phyloP scores from a whole-genome alignment of 1,140 invertebrate species.

The Sitophilus oryzae region DNA sequence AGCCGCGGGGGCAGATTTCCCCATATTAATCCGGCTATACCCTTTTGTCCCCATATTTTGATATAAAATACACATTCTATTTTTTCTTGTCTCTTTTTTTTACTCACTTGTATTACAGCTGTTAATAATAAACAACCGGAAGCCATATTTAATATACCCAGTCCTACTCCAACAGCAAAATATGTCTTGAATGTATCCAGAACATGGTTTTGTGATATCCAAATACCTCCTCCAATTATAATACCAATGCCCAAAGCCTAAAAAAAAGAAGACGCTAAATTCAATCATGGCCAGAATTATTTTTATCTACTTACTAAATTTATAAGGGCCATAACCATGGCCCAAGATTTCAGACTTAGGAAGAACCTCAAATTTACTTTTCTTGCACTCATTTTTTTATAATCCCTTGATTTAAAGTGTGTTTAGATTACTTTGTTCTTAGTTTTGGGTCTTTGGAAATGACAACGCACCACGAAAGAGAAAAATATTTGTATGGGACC shows the following conservation, averaged over 20 bases:
- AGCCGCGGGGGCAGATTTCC: too few species aligned
- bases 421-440: too few species aligned
- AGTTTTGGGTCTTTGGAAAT: too few species aligned
- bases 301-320: slow-evolving; percentile 1
- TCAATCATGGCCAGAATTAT: not conserved
- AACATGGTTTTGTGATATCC: slow-evolving; percentile 8
- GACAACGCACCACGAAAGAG: too few species aligned
- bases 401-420: too few species aligned
- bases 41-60: too few species aligned
- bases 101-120: slow-evolving; percentile 13
- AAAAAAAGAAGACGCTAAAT: slow-evolving; percentile 14
- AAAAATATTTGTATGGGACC: too few species aligned
- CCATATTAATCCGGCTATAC: too few species aligned
- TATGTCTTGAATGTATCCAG: slow-evolving; percentile 11
- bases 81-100: not conserved
- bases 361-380: slow-evolving; percentile 3
- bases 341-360: slow-evolving; percentile 1
- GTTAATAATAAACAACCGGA: slow-evolving; percentile 11
- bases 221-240: slow-evolving; percentile 15
- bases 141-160: slow-evolving; percentile 15
- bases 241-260: slow-evolving; percentile 16
- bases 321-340: slow-evolving; percentile 3
- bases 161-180: slow-evolving; percentile 16
- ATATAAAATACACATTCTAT: not conserved
- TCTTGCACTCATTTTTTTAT: not conserved